Base-by-base conservation (phyloP, 2,888 invertebrate genomes). In the Thelaira solivaga region DNA sequence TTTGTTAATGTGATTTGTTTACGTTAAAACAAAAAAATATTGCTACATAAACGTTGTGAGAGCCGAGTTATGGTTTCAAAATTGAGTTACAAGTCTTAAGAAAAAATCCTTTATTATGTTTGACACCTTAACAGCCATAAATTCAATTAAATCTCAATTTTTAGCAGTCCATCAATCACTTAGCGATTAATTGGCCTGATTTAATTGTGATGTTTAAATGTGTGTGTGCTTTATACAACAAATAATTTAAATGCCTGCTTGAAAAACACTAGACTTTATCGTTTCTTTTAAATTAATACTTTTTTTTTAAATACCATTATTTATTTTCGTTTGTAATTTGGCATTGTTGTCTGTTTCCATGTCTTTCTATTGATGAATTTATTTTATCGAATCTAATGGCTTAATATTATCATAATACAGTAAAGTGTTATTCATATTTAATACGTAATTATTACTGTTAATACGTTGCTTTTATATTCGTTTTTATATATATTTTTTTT, bases 381-480 rank as follows among this genome's bases (percentile, higher is more conserved):
- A 24, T 64, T 53, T 72, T 45, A 64, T 36, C 29, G 29, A 2
- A 34, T 4, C 43, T 43, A 45, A 41, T 26, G 51, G 24, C 22
- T 61, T 45, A 61, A 68, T 53, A 41, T 18, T 8, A 51, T 34
- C 53, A 45, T 34, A 34, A 41, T 41, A 34, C 13, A 49, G 22
- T 36, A 43, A 43, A 22, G 7, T 8, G 31, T 62, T 69, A 53
- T 45, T 39, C 18, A 55, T 1, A 18, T 65, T 39, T 68, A 39
- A 53, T 53, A 13, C 45, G 45, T 68, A 55, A 61, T 55, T 53
- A 20, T 22, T 45, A 39, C 47, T 74, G 53, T 67, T 67, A 13
- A 59, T 51, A 47, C 51, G 26, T 59, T 57, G 13, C 51, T 34
- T 43, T 47, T 39, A 26, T 31, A 7, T 22, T 69, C n/a, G n/a